Evolutionary conservation across 2,888 invertebrate species (phyloP), one percentile per base, ranked within the genome.

Genomic region (Disparrhopalites patrizii): DNA sequence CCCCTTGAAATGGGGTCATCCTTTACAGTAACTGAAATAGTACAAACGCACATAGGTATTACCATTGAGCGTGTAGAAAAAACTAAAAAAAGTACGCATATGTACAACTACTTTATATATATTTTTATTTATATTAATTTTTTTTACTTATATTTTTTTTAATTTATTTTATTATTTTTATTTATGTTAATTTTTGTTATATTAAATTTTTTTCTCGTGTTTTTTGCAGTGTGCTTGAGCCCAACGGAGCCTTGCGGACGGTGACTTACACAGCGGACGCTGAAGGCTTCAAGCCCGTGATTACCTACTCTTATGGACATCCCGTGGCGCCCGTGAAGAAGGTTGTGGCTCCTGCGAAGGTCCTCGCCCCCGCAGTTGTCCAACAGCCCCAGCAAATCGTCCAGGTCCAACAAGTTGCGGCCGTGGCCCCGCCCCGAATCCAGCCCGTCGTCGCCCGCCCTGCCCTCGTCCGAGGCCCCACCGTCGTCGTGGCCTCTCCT

Each of bases 221-320:
- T 43, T 10, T 43, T 43, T 61, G 10, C 50, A 74, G 74, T 66
- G 74, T 74, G 13, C 60, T 74, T 28, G 73, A 74, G 31, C 74
- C 74, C 15, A 71, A 73, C 55, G 74, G 74, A 25, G 70, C 70
- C 8, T 50, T 74, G 10, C 54, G 74, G n/a, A 71, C 69, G 10
- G 74, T 74, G 10, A 65, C 68, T 1, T 74, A 74, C 61, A 70
- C 66, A 5, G 73, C 73, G 10, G 74, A 74, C 43, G 74, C 71
- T 61, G 51, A 69, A 54, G 74, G 74, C n/a, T 74, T 73, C 63
- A 69, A 71, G 25, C 74, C 73, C 5, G 66, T 68, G 23, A 63
- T 74, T 43, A 67, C 68, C 58, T 74, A 74, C 62, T 65, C 73
- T 10, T 70, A 73, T 43, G 70, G 69, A 27, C 69, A 70, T 54